phyloP scores from a whole-genome alignment of 1,140 invertebrate species.

The Apocrypta bakeri region DNA sequence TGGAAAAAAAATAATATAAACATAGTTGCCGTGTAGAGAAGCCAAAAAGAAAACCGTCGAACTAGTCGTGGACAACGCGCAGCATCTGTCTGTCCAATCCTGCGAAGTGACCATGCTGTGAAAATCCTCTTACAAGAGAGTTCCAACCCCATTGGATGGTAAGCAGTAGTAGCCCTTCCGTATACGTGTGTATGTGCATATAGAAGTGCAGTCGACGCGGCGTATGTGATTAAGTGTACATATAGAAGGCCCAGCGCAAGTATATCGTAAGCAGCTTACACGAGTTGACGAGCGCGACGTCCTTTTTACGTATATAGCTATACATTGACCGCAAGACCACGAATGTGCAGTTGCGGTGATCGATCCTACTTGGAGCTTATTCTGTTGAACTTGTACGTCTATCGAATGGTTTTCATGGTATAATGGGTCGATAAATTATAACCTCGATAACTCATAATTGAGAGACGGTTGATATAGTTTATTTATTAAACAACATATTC shows the following conservation, averaged over 20 bases:
- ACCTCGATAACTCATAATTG: too few species aligned
- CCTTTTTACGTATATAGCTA: conserved; percentile 32
- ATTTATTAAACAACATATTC: too few species aligned
- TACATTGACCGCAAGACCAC: neutral
- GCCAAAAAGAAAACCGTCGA: neutral
- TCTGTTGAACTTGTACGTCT: too few species aligned
- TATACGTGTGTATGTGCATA: neutral
- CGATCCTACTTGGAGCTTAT: neutral
- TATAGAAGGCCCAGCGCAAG: neutral
- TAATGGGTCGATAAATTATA: too few species aligned
- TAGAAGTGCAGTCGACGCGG: neutral
- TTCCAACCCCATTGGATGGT: conserved; percentile 25
- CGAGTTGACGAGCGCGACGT: conserved; percentile 41
- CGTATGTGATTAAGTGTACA: conserved; percentile 39
- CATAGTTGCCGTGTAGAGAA: neutral
- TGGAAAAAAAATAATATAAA: conserved; percentile 28
- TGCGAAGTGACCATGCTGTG: neutral
- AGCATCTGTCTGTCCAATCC: conserved; percentile 10
- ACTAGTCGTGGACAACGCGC: neutral
- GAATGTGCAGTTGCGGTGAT: neutral
- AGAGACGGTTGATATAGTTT: too few species aligned
- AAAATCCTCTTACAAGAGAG: conserved; percentile 43
- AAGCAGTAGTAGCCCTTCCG: neutral
- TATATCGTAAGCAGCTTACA: conserved; percentile 48
- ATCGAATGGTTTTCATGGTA: too few species aligned